phyloP scores from a whole-genome alignment of 2,797 vertebrate genomes.

The Mormyrops attenuatus region DNA sequence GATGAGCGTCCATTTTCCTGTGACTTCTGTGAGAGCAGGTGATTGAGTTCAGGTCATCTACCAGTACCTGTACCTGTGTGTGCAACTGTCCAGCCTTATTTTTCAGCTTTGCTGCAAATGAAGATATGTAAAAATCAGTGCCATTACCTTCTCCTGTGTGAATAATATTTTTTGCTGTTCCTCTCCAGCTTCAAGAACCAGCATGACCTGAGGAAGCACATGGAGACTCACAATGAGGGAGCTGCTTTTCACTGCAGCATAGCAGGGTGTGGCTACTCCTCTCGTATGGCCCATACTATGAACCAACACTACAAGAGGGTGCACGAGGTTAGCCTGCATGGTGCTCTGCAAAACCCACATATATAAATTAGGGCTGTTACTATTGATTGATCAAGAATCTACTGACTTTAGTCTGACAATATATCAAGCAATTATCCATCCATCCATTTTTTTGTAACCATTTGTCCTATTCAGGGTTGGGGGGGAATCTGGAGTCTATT shows the following conservation, averaged over 20 bases:
- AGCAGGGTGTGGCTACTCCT: slow-evolving; percentile 66
- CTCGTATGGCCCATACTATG: slow-evolving; percentile 54
- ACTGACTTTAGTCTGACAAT: neutral
- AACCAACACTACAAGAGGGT: slow-evolving; percentile 61
- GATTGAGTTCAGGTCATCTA: neutral
- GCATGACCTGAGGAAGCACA: slow-evolving; percentile 67
- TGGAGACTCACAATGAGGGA: slow-evolving; percentile 66
- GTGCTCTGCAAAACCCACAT: neutral
- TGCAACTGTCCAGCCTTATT: neutral
- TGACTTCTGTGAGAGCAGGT: slow-evolving; percentile 68
- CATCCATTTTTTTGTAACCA: neutral
- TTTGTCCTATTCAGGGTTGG: too few species aligned
- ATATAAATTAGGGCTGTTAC: neutral
- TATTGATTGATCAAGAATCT: neutral
- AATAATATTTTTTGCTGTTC: neutral
- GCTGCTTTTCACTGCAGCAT: slow-evolving; percentile 64
- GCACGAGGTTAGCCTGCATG: slow-evolving; percentile 50
- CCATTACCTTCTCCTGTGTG: neutral
- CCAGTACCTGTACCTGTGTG: neutral
- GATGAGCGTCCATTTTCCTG: slow-evolving; percentile 64
- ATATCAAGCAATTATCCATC: neutral
- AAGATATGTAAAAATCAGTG: neutral
- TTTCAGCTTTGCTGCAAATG: neutral
- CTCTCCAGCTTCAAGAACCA: slow-evolving; percentile 63
- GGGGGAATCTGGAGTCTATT: too few species aligned